Conservation (phyloP, 2,113 vertebrate species). For the Hippolais icterina region DNA sequence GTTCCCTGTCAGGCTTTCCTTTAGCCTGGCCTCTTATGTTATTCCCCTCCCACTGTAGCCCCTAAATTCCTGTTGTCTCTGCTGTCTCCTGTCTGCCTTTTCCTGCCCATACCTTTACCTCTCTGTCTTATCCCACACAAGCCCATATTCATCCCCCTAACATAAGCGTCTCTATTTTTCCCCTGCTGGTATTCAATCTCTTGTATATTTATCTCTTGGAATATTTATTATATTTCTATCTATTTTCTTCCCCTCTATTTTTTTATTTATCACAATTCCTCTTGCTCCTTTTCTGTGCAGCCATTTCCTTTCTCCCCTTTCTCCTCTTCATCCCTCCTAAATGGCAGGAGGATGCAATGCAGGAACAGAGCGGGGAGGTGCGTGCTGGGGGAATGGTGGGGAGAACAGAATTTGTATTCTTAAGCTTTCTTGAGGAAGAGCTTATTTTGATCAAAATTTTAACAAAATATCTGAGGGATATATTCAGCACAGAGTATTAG, state of each 20-base stretch:
- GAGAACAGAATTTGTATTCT: background rate
- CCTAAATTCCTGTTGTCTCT: background rate
- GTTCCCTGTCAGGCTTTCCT: background rate
- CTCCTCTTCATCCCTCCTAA: background rate
- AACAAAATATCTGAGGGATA: background rate
- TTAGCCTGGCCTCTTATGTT: background rate
- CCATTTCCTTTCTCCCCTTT: background rate
- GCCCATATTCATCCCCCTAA: fast-evolving
- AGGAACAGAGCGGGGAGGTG: fast-evolving
- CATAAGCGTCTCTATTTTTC: background rate
- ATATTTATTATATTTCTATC: background rate
- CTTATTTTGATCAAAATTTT: background rate
- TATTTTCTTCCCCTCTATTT: background rate
- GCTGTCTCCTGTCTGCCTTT: background rate
- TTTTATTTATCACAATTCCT: background rate
- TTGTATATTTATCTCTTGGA: background rate
- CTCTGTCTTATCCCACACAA: background rate
- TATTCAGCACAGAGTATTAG: background rate
- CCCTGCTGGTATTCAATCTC: background rate
- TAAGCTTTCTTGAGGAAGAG: background rate
- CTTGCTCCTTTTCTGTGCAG: background rate
- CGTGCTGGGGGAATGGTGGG: background rate
- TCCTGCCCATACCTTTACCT: background rate
- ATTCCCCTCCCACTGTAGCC: background rate
- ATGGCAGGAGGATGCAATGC: background rate